These are phyloP conservation scores for Amiota mariae DNA, from an alignment of 2,888 invertebrate genomes.

Conservation along the genomic window DNA sequence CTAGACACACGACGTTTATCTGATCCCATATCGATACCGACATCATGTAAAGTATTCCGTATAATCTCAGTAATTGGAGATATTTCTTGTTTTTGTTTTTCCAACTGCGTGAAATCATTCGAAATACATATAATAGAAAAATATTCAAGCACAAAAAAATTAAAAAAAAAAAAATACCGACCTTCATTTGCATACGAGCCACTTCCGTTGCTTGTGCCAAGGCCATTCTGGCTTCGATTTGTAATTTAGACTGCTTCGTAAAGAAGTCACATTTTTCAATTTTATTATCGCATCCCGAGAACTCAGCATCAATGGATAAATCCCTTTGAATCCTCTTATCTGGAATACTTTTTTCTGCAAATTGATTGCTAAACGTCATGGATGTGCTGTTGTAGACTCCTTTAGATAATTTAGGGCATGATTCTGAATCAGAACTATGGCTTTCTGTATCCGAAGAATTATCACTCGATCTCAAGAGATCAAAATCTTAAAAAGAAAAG, in stretches of 20 bases:
- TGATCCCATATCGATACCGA: slow-evolving; percentile 87
- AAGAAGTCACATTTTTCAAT: slow-evolving; percentile 85
- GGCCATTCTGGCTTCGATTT: slow-evolving; percentile 90
- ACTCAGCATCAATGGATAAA: slow-evolving; percentile 45
- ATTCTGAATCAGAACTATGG: slow-evolving; percentile 83
- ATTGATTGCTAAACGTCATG: slow-evolving; percentile 38
- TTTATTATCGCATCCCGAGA: slow-evolving; percentile 61
- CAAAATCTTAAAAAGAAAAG: background rate
- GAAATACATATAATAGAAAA: background rate
- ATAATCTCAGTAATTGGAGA: slow-evolving; percentile 92
- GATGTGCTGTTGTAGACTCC: slow-evolving; percentile 40
- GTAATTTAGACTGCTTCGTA: slow-evolving; percentile 85
- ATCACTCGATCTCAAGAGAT: slow-evolving; percentile 74
- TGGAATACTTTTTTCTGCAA: slow-evolving; percentile 27
- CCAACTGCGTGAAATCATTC: slow-evolving; percentile 71
- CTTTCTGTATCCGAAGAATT: slow-evolving; percentile 89
- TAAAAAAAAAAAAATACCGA: slow-evolving; percentile 57
- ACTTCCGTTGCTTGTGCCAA: slow-evolving; percentile 92
- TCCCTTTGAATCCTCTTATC: slow-evolving; percentile 35
- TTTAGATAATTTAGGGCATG: slow-evolving; percentile 68
- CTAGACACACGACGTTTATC: slow-evolving; percentile 88
- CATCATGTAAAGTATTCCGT: slow-evolving; percentile 84
- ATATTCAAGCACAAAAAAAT: slow-evolving; percentile 39
- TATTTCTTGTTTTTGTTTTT: slow-evolving; percentile 81
- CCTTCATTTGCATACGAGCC: slow-evolving; percentile 93